Conservation (phyloP, 2,113 vertebrate species). For the Chamaea fasciata region DNA sequence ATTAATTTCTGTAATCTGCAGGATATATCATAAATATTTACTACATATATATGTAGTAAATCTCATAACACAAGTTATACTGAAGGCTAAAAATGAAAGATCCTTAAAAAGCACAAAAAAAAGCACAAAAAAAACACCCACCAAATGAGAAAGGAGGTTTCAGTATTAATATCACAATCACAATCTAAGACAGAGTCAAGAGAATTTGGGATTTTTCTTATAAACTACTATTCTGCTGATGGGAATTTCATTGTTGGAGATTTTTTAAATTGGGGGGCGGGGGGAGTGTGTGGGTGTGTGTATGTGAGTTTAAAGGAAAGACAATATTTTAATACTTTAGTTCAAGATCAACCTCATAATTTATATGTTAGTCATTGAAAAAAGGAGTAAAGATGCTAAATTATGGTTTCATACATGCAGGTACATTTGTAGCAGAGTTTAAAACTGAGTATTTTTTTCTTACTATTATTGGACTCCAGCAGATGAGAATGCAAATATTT, state of each 20-base stretch:
- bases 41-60: neutral
- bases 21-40: neutral
- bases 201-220: neutral
- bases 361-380: neutral
- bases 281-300: too few species aligned
- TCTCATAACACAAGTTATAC: neutral
- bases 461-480: neutral
- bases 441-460: neutral
- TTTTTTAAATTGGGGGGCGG: neutral
- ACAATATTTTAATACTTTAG: neutral
- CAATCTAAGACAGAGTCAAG: neutral
- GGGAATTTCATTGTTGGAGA: accelerated
- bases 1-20: neutral
- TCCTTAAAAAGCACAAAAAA: neutral
- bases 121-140: neutral
- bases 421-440: neutral
- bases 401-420: neutral
- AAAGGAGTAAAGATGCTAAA: neutral
- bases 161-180: neutral
- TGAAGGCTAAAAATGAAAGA: neutral
- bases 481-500: neutral
- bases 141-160: neutral
- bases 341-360: neutral
- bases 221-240: neutral
- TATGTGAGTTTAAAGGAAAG: neutral